phyloP scores from a whole-genome alignment of 2,113 vertebrate genomes.

The Gobio gobio region DNA sequence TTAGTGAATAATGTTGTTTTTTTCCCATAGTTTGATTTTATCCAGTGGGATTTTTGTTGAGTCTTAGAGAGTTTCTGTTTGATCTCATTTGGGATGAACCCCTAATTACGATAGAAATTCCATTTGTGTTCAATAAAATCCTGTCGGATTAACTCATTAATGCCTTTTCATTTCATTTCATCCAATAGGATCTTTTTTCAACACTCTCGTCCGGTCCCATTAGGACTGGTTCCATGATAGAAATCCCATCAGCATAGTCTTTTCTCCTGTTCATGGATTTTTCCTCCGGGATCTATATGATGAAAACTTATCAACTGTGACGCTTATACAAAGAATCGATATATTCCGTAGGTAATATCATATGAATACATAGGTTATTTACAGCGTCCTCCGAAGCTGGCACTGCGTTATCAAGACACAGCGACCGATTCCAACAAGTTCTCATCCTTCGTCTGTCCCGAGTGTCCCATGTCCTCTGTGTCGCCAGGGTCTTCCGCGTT shows the following conservation, averaged over 20 bases:
- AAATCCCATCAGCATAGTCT: background rate
- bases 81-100: background rate
- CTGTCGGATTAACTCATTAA: background rate
- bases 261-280: background rate
- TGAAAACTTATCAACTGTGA: conserved; percentile 57
- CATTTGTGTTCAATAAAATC: background rate
- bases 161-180: background rate
- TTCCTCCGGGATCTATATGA: conserved; percentile 50
- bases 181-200: background rate
- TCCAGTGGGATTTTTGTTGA: background rate
- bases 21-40: too few relatives aligned
- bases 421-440: conserved; percentile 81
- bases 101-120: background rate
- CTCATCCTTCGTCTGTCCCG: conserved; percentile 63
- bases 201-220: background rate
- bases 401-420: conserved; percentile 80
- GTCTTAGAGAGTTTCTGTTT: background rate
- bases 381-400: conserved; percentile 47
- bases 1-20: too few relatives aligned
- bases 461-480: conserved; percentile 54
- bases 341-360: conserved; percentile 47
- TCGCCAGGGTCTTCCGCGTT: conserved; percentile 28
- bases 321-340: conserved; percentile 55
- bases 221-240: background rate
- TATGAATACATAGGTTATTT: conserved; percentile 59